Evolutionary conservation across 1,140 invertebrate species (phyloP), one percentile per base, ranked within the genome.

Genomic region (Teleopsis dalmanni): DNA sequence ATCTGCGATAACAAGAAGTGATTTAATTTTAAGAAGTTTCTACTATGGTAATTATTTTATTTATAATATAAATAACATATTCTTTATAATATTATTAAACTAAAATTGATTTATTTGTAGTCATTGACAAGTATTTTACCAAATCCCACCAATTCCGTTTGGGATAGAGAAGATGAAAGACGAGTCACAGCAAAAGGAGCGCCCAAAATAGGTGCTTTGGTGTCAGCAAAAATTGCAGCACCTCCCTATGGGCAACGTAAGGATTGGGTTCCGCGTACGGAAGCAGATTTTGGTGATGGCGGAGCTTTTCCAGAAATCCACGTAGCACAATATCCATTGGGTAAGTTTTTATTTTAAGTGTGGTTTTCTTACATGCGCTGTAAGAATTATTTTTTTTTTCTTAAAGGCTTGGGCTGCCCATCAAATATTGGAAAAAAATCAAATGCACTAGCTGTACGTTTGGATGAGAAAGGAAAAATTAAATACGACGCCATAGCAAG

Each of bases 241-340:
- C 96, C 96, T 7, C 92, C 94, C 2, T 99, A 99, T 79, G 94
- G 95, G 1, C 85, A 94, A 57, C 81, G 96, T 54, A 85, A 88
- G 75, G 92, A 92, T 63, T 99, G 93, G 91, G 75, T 97, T 5
- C 96, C 96, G 13, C 73, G 95, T 48, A 80, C 78, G 48, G 76
- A 82, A 56, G 90, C 95, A 45, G 92, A 95, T 73, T 83, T 74
- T 67, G 76, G 86, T 80, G 95, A 99, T 84, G 97, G 97, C 7
- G 97, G 97, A 10, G 92, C 97, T 0, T 99, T 95, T 73, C 96
- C 97, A 1, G 97, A 99, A 75, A 95, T 99, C 48, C 88, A 87
- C 69, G 87, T 98, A 11, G 94, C 94, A 0, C 97, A 99, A 62
- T 96, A 94, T 75, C 97, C 97, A 0, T 72, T 99, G 23, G 85